phyloP scores from a whole-genome alignment of 1,140 invertebrate species.

The Heliconius himera region DNA sequence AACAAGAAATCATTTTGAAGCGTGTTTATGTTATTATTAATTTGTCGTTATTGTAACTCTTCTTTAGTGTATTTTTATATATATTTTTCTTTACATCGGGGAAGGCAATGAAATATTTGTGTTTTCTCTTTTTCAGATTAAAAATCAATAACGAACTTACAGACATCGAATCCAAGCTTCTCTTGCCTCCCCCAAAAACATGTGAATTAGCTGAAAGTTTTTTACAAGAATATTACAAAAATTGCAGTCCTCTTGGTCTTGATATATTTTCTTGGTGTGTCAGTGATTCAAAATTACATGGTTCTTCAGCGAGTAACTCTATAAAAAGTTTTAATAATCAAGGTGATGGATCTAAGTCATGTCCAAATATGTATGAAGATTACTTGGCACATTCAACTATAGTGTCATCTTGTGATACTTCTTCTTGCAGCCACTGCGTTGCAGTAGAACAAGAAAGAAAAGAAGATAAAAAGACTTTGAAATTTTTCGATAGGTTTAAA shows the following conservation, averaged over 20 bases:
- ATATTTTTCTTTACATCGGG: too few species aligned
- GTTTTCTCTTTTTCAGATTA: conserved; percentile 41
- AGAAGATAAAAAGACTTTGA: conserved; percentile 31
- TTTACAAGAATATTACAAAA: conserved; percentile 58
- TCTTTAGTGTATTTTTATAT: too few species aligned
- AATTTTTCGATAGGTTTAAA: conserved; percentile 46
- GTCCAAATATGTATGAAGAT: conserved; percentile 57
- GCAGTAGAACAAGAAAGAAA: conserved; percentile 34
- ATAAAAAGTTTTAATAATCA: conserved; percentile 47
- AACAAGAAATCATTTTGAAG: too few species aligned
- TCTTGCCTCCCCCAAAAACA: conserved; percentile 44
- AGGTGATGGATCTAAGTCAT: conserved; percentile 56
- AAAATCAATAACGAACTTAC: conserved; percentile 50
- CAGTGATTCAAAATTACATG: conserved; percentile 53
- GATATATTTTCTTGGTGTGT: conserved; percentile 57
- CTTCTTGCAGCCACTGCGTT: conserved; percentile 47
- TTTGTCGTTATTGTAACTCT: too few species aligned
- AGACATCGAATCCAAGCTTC: conserved; percentile 51
- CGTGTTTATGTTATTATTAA: too few species aligned
- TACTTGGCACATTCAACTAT: conserved; percentile 47
- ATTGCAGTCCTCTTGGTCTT: conserved; percentile 53
- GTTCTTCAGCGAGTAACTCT: conserved; percentile 47
- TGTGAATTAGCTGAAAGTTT: conserved; percentile 64
- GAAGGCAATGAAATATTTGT: too few species aligned
- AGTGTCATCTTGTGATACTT: conserved; percentile 52